Percentiles rank a stretch among this genome's conserved stretches.
Evolutionary conservation across 2,797 vertebrate genomes (phyloP).

Genomic region (Xerus rutilus): DNA sequence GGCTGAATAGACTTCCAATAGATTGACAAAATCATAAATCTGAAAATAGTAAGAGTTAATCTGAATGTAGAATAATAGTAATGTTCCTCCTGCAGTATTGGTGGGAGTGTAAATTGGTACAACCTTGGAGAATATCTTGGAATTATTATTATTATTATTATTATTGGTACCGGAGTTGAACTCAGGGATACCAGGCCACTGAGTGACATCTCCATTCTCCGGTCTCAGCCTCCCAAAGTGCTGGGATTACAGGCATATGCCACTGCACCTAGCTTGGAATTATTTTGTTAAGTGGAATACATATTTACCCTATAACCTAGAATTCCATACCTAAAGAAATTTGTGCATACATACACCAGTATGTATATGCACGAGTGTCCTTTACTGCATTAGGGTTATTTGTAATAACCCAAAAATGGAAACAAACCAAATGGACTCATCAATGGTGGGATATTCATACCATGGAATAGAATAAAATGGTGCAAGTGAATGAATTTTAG

Average conservation of each 20-base stretch:
- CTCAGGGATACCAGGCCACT: no score
- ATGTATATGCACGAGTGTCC: neutral
- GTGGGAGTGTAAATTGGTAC: neutral
- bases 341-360: neutral
- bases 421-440: neutral
- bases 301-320: neutral
- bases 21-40: neutral
- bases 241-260: no score
- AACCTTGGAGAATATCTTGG: neutral
- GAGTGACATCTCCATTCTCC: no score
- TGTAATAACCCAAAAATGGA: neutral
- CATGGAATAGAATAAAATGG: neutral
- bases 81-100: neutral
- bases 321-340: neutral
- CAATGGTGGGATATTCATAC: neutral
- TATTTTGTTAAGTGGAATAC: neutral
- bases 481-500: slow-evolving; percentile 43
- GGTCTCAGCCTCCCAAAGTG: no score
- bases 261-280: neutral
- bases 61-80: neutral
- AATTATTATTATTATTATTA: neutral
- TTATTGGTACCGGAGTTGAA: no score
- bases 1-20: neutral
- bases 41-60: slow-evolving; percentile 6
- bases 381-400: neutral